Conservation (phyloP, 2,113 vertebrate species). For the Pygoscelis adeliae region DNA sequence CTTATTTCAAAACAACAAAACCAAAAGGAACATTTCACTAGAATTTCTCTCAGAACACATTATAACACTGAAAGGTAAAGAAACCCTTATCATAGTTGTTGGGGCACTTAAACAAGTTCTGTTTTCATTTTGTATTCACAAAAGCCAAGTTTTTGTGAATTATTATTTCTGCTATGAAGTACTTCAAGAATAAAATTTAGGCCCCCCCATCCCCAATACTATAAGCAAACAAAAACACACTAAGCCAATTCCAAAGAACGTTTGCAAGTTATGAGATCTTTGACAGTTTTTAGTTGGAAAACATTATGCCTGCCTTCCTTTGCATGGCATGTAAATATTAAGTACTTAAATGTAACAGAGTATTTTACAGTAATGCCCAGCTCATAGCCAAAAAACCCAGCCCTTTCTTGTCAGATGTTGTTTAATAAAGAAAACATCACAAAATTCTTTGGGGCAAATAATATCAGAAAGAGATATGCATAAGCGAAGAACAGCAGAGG, state of each 20-base stretch:
- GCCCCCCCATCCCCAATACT: not conserved
- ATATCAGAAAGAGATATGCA: not conserved
- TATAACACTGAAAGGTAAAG: not conserved
- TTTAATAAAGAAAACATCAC: not conserved
- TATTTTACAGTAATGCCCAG: not conserved
- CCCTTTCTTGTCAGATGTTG: not conserved
- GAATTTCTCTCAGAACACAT: not conserved
- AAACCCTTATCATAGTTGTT: not conserved
- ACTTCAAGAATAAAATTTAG: not conserved
- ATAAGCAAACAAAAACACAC: not conserved
- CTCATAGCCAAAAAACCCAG: not conserved
- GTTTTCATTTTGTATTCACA: not conserved
- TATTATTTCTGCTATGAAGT: not conserved
- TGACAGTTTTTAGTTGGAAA: not conserved
- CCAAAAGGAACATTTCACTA: not conserved
- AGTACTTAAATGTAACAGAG: not conserved
- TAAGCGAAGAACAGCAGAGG: not conserved
- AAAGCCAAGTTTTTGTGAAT: not conserved
- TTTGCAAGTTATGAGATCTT: not conserved
- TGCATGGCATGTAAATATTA: not conserved
- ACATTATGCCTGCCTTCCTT: not conserved
- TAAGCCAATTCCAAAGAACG: not conserved
- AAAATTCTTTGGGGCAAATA: not conserved
- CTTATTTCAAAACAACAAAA: not conserved
- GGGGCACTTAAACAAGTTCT: not conserved